These are phyloP conservation scores for Drosophila dunni DNA, from an alignment of 1,140 invertebrate genomes.

Conservation along the genomic window DNA sequence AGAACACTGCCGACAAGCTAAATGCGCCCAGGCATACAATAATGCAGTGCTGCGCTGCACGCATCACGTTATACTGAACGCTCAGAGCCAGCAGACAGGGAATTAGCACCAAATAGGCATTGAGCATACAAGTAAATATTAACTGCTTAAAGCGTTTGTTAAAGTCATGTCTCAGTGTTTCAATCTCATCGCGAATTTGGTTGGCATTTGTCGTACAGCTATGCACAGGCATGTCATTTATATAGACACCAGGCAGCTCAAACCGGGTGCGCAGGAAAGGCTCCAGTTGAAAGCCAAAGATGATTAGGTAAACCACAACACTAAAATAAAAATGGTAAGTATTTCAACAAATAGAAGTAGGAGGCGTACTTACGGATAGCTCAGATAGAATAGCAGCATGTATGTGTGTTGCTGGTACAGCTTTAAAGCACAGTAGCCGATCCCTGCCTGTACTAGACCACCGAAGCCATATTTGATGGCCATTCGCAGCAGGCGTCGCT, in stretches of 20 bases:
- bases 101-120: slow-evolving; percentile 95
- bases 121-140: slow-evolving; percentile 94
- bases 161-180: slow-evolving; percentile 93
- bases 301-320: slow-evolving; percentile 92
- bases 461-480: slow-evolving; percentile 69
- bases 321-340: slow-evolving; percentile 33
- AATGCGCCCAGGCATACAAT: slow-evolving; percentile 94
- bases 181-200: slow-evolving; percentile 93
- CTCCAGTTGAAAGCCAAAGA: slow-evolving; percentile 91
- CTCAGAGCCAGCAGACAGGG: slow-evolving; percentile 95
- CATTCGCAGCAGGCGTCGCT: slow-evolving; percentile 35
- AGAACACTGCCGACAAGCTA: slow-evolving; percentile 92
- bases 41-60: slow-evolving; percentile 92
- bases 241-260: slow-evolving; percentile 81
- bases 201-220: slow-evolving; percentile 89
- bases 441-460: slow-evolving; percentile 46
- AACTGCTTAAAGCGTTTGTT: slow-evolving; percentile 95
- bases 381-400: slow-evolving; percentile 85
- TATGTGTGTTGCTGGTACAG: slow-evolving; percentile 66
- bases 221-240: slow-evolving; percentile 86
- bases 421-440: slow-evolving; percentile 87
- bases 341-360: not conserved
- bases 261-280: slow-evolving; percentile 89
- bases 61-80: slow-evolving; percentile 94
- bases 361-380: slow-evolving; percentile 92